Conservation (phyloP, 2,888 invertebrate species). For the Papilio demoleus region DNA sequence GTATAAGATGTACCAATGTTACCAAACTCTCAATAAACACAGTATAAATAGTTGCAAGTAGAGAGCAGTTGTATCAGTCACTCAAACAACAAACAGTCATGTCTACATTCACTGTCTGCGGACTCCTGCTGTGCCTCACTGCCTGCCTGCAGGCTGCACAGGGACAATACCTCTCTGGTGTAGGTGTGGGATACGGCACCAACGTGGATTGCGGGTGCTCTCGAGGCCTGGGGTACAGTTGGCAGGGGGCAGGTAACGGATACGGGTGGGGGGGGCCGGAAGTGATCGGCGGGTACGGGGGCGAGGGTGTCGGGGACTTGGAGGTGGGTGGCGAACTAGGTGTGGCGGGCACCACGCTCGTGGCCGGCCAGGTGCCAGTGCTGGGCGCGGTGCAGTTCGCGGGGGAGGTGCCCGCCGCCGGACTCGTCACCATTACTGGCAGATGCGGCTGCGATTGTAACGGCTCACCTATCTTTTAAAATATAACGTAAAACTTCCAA, state of each 20-base stretch:
- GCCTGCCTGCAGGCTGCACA: background rate
- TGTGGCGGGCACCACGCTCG: slow-evolving; percentile 14
- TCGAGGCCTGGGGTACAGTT: background rate
- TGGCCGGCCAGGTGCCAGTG: slow-evolving; percentile 3
- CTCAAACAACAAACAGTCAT: slow-evolving; percentile 1
- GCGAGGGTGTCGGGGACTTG: slow-evolving; percentile 12
- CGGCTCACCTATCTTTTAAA: too few relatives aligned
- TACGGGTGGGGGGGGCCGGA: background rate
- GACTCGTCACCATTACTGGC: too few relatives aligned
- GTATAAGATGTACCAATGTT: too few relatives aligned
- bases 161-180: background rate
- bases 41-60: background rate
- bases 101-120: slow-evolving; percentile 2
- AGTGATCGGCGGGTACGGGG: slow-evolving; percentile 5
- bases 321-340: slow-evolving; percentile 1
- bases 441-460: too few relatives aligned
- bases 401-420: too few relatives aligned
- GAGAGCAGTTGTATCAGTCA: background rate
- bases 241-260: background rate
- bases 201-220: slow-evolving; percentile 1
- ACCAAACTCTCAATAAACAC: background rate
- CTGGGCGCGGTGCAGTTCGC: slow-evolving; percentile 4
- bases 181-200: background rate
- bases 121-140: background rate
- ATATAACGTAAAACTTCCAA: too few relatives aligned